Evolutionary conservation across 2,888 invertebrate genomes (phyloP).

Genomic region (Candidula unifasciata): DNA sequence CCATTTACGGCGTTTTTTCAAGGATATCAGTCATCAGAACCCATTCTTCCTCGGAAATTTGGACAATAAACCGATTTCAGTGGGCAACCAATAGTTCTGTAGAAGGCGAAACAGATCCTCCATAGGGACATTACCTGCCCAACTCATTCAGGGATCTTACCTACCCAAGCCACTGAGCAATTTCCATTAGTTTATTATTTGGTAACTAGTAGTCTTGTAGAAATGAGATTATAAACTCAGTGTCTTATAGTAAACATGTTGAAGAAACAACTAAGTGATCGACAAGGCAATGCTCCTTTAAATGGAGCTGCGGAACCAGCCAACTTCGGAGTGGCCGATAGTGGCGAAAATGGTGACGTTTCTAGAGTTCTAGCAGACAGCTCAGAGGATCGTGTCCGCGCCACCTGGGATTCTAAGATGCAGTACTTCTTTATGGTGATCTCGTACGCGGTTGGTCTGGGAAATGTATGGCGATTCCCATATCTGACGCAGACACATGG

Average conservation of each 20-base stretch:
- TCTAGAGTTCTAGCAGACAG: slow-evolving; percentile 25
- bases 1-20: too few relatives aligned
- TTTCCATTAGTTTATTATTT: too few relatives aligned
- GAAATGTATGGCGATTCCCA: slow-evolving; percentile 71
- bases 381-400: slow-evolving; percentile 48
- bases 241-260: not conserved
- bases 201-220: too few relatives aligned
- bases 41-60: too few relatives aligned
- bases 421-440: slow-evolving; percentile 73
- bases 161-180: too few relatives aligned
- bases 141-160: too few relatives aligned
- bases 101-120: too few relatives aligned
- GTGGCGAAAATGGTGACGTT: slow-evolving; percentile 39
- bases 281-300: not conserved
- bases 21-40: too few relatives aligned
- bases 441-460: slow-evolving; percentile 70
- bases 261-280: not conserved
- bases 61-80: too few relatives aligned
- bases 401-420: slow-evolving; percentile 67
- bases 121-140: too few relatives aligned
- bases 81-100: too few relatives aligned
- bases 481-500: slow-evolving; percentile 69
- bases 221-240: not conserved
- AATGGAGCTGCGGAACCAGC: slow-evolving; percentile 32
- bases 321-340: slow-evolving; percentile 46